Evolutionary conservation across 2,888 invertebrate species (phyloP), one percentile per base, ranked within the genome.

Genomic region (Torymus texanus): DNA sequence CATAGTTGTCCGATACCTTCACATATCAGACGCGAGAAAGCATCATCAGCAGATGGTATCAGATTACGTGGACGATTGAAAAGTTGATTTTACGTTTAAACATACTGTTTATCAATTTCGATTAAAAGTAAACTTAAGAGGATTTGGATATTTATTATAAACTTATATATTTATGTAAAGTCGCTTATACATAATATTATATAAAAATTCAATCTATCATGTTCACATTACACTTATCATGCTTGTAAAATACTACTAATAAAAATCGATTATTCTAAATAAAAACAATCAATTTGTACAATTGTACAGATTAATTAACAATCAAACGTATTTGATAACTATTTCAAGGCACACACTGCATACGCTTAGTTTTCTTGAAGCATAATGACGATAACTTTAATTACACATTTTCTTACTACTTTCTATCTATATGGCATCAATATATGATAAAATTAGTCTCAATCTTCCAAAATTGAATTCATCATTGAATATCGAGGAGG

Each of bases 401-500:
- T 21, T 56, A 67, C 51, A 68, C 62, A 58, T 65, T 62, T 29
- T 29, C 29, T 29, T 58, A 29, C 61, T 56, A 50, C 24, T 12
- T 16, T 62, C 13, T 41, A 16, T 14, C 55, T 65, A 21, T 29
- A 29, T n/a, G 21, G 24, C 59, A 53, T 70, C 53, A 2, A 4
- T 65, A 29, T n/a, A 51, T 18, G 18, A 29, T 41, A 41, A 74
- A 55, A 63, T 59, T 62, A 12, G 8, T 41, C 14, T 81, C 18
- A 78, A 67, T 80, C 75, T 50, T 73, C 68, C 29, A 76, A 72
- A 67, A 81, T 81, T 11, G 80, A 78, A 63, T 85, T 83, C 86
- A 93, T 89, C 85, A 92, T 91, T 2, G 93, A 92, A 87, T 92
- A 93, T 63, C 93, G 90, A 1, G 95, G 95, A 65, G 95, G 94